Base-by-base conservation (phyloP, 2,888 invertebrate genomes). In the Helobdella robusta region DNA sequence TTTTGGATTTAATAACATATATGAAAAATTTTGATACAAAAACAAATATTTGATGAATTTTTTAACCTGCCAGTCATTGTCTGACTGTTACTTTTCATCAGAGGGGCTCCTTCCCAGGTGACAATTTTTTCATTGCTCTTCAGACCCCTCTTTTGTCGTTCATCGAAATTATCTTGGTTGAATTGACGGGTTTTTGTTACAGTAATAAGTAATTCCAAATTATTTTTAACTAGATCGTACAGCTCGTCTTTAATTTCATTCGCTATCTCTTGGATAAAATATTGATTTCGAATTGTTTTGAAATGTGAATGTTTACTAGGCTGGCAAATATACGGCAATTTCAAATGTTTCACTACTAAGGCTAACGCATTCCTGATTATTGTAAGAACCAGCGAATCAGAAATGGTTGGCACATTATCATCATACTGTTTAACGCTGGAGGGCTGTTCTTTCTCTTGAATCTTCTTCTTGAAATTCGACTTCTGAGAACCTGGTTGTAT, bases 211-310 rank as follows among this genome's bases (percentile, higher is more conserved):
- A n/a, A 18, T 32, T 62, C 50, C 3, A 62, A 25, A 30, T 62
- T 48, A 50, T 62, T 50, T 25, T 62, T 62, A 48, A 62, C 20
- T 3, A 62, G n/a, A 44, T 46, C 25, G 4, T 48, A 48, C 34
- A 62, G 15, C 30, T 62, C 62, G 34, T 48, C 44, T 25, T 50
- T 62, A n/a, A 48, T 32, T 36, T 28, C 62, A 8, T 28, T 46
- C 30, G 46, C 28, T n/a, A 62, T 40, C 18, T 62, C 62, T 50
- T 28, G n/a, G 50, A 62, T 23, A n/a, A 62, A 62, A 34, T 62
- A 62, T 23, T 25, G 44, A 30, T 32, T 62, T 11, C 62, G 48
- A 5, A 62, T 50, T 5, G 30, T 62, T 44, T 34, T 62, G 23
- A 50, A 50, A 11, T 28, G 48, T 8, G 62, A 62, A 2, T 35